These are phyloP conservation scores for Heliocidaris erythrogramma DNA, from an alignment of 35 echinoderm and acorn worm genomes.

Conservation along the genomic window DNA sequence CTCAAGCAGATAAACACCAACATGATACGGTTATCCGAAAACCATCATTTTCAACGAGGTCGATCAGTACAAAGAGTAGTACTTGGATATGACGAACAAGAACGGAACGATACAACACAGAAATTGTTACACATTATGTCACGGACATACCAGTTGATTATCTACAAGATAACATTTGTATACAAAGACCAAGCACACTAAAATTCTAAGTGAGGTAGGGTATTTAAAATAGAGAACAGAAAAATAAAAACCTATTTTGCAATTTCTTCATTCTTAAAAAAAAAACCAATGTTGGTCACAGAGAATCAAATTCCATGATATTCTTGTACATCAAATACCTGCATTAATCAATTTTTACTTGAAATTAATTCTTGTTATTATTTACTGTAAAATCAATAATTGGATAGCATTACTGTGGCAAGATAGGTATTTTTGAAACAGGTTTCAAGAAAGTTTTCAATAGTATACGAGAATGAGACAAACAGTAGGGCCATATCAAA, in stretches of 20 bases:
- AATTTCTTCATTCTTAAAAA: not conserved
- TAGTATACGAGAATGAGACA: too few relatives aligned
- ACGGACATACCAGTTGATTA: not conserved
- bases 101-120: not conserved
- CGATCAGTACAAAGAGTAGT: not conserved
- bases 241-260: constrained; percentile 1
- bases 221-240: constrained; percentile 24
- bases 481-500: too few relatives aligned
- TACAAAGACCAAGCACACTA: constrained; percentile 28
- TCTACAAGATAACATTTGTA: not conserved
- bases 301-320: not conserved
- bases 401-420: not conserved
- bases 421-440: not conserved
- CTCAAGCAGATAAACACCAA: not conserved
- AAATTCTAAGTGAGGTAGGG: constrained; percentile 19
- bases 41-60: not conserved
- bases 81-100: not conserved
- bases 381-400: not conserved
- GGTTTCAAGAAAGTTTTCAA: not conserved
- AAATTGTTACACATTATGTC: not conserved
- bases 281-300: not conserved
- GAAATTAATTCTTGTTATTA: not conserved
- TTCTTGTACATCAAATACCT: not conserved
- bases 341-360: not conserved
- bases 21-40: not conserved